A percentile compares a stretch with the other conserved stretches of the same genome.
Evolutionary conservation across 2,797 vertebrate genomes (phyloP).

Genomic region (Ataeniobius toweri): DNA sequence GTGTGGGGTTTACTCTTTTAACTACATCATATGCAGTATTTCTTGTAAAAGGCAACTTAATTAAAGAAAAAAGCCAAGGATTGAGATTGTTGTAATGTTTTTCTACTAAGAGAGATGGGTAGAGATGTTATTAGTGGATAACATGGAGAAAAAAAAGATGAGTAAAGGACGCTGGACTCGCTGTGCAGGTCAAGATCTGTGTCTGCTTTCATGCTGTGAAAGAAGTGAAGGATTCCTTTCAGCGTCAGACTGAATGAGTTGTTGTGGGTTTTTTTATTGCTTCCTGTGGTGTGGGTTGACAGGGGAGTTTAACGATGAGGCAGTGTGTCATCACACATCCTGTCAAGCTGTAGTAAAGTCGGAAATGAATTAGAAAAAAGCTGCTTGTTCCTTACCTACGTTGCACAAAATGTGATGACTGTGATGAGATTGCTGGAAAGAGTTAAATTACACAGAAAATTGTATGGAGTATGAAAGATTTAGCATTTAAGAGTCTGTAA

Average conservation of each 20-base stretch:
- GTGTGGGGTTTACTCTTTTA: background rate
- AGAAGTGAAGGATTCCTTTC: background rate
- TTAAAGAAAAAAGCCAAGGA: background rate
- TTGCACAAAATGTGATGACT: too few relatives aligned
- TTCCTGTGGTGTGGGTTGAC: constrained; percentile 21
- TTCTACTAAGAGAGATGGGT: background rate
- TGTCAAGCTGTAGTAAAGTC: constrained; percentile 17
- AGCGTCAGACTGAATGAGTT: background rate
- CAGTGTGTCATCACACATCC: constrained; percentile 24
- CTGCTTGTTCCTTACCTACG: background rate
- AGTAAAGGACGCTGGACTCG: background rate
- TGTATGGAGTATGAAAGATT: too few relatives aligned
- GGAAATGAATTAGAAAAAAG: background rate
- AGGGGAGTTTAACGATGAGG: constrained; percentile 3
- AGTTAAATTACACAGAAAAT: too few relatives aligned
- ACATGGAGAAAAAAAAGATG: background rate
- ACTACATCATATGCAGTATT: background rate
- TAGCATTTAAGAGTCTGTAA: too few relatives aligned
- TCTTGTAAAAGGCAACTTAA: background rate
- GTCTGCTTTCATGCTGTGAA: background rate
- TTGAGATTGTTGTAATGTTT: background rate
- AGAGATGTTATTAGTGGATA: background rate
- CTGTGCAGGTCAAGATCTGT: background rate
- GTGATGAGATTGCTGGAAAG: too few relatives aligned
- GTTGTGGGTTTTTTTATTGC: background rate